A percentile compares a stretch with the other conserved stretches of the same genome.
These are phyloP conservation scores for Limosa lapponica DNA, from an alignment of 2,797 vertebrate species.

Conservation along the genomic window DNA sequence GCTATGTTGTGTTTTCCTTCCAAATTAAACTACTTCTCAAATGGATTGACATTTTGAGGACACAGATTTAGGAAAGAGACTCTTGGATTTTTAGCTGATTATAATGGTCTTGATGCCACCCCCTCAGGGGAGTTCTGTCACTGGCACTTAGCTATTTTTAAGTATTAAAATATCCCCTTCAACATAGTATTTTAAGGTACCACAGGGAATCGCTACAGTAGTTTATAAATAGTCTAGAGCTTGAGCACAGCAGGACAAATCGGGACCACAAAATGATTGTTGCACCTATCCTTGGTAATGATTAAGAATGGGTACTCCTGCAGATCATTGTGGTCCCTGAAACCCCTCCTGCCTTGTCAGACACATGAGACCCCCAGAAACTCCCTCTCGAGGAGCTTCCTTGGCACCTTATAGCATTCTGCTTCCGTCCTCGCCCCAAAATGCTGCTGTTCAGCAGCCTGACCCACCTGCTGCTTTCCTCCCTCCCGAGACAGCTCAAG, in stretches of 20 bases:
- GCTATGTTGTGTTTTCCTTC: not conserved
- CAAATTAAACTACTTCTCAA: not conserved
- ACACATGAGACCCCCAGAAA: rapidly evolving
- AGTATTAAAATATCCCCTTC: not conserved
- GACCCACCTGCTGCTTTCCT: not conserved
- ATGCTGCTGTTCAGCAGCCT: not conserved
- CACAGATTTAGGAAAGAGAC: not conserved
- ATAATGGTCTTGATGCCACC: not conserved
- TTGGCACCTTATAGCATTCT: not conserved
- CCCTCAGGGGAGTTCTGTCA: rapidly evolving
- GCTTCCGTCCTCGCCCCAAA: not conserved
- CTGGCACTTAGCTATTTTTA: not conserved
- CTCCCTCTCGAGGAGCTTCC: not conserved
- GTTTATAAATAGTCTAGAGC: not conserved
- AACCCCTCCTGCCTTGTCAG: not conserved
- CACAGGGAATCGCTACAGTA: not conserved
- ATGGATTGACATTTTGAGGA: not conserved
- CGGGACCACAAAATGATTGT: not conserved
- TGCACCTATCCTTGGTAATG: not conserved
- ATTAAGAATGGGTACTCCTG: not conserved
- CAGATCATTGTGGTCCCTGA: not conserved
- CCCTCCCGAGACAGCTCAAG: not conserved
- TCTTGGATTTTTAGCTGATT: not conserved
- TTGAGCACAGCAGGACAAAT: not conserved
- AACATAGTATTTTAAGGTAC: not conserved